A percentile compares a stretch with the other conserved stretches of the same genome.
Evolutionary conservation across 2,888 invertebrate genomes (phyloP).

Genomic region (Bibio marci): DNA sequence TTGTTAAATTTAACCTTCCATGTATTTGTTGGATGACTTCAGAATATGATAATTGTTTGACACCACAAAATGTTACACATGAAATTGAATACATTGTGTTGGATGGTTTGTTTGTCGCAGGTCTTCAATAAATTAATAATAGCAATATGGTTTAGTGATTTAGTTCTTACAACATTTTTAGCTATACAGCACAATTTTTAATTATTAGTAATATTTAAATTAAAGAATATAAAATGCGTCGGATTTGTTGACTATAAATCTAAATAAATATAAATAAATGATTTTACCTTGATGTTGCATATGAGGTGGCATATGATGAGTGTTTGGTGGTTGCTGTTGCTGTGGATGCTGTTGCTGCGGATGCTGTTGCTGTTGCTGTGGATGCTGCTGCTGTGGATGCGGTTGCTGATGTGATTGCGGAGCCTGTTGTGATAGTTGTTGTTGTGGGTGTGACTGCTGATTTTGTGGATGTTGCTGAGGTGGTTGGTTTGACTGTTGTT

Average conservation of each 20-base stretch:
- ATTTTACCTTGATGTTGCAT: constrained; percentile 12
- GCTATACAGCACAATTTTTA: no score
- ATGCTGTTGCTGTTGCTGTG: constrained; percentile 8
- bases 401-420: constrained; percentile 11
- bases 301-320: constrained; percentile 14
- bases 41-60: no score
- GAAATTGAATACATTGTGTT: no score
- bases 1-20: no score
- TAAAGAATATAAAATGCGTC: not conserved
- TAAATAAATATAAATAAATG: not conserved
- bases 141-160: no score
- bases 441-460: constrained; percentile 1
- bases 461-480: constrained; percentile 5
- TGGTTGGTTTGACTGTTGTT: not conserved
- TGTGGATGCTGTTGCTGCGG: constrained; percentile 9
- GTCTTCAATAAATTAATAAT: no score
- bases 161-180: no score
- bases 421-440: constrained; percentile 9
- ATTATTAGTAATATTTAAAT: no score
- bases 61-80: no score
- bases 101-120: no score
- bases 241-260: not conserved
- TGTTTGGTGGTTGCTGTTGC: constrained; percentile 9
- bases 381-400: constrained; percentile 5
- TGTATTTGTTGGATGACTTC: no score